Conservation (phyloP, 2,113 vertebrate species). For the Nannobrachium achirus region DNA sequence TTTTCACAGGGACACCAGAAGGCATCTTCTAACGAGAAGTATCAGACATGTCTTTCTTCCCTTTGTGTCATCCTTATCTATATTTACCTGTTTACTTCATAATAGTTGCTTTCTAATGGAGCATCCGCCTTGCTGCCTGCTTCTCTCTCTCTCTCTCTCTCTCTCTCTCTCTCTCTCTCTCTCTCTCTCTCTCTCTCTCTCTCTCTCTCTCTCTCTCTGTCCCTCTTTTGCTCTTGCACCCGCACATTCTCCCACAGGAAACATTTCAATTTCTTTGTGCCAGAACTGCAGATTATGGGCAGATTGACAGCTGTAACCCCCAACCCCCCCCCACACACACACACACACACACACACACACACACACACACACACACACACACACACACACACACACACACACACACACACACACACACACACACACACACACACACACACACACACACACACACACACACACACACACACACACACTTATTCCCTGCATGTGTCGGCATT, state of each 20-base stretch:
- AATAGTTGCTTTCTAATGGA: no score
- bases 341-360: not conserved
- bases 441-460: no score
- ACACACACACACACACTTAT: no score
- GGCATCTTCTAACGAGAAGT: not conserved
- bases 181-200: conserved; percentile 9
- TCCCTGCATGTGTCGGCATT: conserved; percentile 66
- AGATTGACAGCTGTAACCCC: no score
- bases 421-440: conserved; percentile 23
- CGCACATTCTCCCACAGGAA: no score
- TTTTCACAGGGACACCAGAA: conserved; percentile 8
- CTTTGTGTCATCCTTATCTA: not conserved
- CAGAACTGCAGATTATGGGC: no score
- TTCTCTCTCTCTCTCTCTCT: not conserved
- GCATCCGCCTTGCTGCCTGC: not conserved
- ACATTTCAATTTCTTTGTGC: no score
- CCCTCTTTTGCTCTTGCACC: not conserved
- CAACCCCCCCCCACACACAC: not conserved
- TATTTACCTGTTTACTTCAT: not conserved
- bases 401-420: conserved; percentile 22
- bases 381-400: conserved; percentile 1
- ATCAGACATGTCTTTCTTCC: not conserved
- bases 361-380: not conserved
- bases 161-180: conserved; percentile 6
- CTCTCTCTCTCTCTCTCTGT: conserved; percentile 1